Percentiles rank a stretch among this genome's conserved stretches.
Evolutionary conservation across 2,888 invertebrate species (phyloP).

Genomic region (Masnerella sp.): DNA sequence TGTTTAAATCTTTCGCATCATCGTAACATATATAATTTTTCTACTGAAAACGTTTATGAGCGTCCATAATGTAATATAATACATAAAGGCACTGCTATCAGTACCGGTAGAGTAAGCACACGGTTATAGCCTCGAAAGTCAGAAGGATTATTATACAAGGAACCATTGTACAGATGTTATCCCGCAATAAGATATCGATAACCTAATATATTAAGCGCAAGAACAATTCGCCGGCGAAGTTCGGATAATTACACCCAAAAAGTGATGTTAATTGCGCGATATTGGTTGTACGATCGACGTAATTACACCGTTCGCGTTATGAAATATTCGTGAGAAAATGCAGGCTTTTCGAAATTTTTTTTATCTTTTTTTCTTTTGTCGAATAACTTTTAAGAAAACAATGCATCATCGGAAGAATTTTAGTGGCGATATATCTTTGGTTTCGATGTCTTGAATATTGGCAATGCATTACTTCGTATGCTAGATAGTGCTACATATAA

Average conservation of each 20-base stretch:
- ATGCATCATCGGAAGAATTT: constrained; percentile 25
- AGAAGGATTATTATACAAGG: constrained; percentile 18
- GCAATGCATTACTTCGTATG: constrained; percentile 32
- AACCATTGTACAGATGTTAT: constrained; percentile 21
- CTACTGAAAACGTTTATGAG: constrained; percentile 27
- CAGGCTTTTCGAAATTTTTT: too few relatives aligned
- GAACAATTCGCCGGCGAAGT: neutral
- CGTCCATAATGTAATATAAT: constrained; percentile 22
- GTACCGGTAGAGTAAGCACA: constrained; percentile 29
- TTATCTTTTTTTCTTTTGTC: too few relatives aligned
- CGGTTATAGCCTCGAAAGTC: constrained; percentile 24
- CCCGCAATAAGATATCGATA: constrained; percentile 6
- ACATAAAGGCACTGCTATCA: constrained; percentile 27
- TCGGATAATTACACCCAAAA: neutral
- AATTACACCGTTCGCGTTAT: too few relatives aligned
- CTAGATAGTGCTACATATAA: constrained; percentile 26
- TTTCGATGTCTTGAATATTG: constrained; percentile 41
- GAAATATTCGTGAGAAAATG: too few relatives aligned
- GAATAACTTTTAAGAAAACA: constrained; percentile 22
- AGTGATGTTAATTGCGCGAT: too few relatives aligned
- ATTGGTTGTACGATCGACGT: too few relatives aligned
- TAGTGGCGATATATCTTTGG: constrained; percentile 33
- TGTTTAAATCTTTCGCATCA: constrained; percentile 18
- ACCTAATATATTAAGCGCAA: constrained; percentile 5
- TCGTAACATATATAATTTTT: constrained; percentile 33